phyloP scores from a whole-genome alignment of 2,113 vertebrate species.

The Rallus limicola region DNA sequence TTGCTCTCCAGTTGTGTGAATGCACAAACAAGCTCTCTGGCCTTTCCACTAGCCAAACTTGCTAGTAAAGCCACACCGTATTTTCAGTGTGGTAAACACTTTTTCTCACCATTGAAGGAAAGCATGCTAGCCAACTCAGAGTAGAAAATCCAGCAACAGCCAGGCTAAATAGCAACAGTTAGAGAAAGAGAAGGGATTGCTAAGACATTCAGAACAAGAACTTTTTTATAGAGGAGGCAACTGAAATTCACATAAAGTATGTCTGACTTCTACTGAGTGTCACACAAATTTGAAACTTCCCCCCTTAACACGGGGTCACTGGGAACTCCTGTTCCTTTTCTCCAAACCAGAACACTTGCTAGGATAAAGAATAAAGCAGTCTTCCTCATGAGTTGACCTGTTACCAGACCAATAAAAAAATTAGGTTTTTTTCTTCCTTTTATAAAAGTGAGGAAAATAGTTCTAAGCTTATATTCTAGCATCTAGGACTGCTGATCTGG shows the following conservation, averaged over 20 bases:
- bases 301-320: not conserved
- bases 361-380: not conserved
- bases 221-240: not conserved
- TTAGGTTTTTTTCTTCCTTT: not conserved
- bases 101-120: not conserved
- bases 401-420: not conserved
- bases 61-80: not conserved
- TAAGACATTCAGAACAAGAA: not conserved
- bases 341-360: not conserved
- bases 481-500: not conserved
- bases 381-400: not conserved
- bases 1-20: not conserved
- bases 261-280: not conserved
- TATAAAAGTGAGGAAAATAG: not conserved
- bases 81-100: not conserved
- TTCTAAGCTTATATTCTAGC: not conserved
- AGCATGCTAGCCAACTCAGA: not conserved
- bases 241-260: not conserved
- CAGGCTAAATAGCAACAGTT: not conserved
- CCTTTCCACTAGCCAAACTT: not conserved
- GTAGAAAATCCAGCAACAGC: not conserved
- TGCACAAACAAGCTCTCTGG: constrained; percentile 25
- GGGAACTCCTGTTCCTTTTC: not conserved
- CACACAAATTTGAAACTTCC: not conserved
- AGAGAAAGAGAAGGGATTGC: not conserved